phyloP scores from a whole-genome alignment of 2,797 vertebrate genomes.

The Cryptoprocta ferox region DNA sequence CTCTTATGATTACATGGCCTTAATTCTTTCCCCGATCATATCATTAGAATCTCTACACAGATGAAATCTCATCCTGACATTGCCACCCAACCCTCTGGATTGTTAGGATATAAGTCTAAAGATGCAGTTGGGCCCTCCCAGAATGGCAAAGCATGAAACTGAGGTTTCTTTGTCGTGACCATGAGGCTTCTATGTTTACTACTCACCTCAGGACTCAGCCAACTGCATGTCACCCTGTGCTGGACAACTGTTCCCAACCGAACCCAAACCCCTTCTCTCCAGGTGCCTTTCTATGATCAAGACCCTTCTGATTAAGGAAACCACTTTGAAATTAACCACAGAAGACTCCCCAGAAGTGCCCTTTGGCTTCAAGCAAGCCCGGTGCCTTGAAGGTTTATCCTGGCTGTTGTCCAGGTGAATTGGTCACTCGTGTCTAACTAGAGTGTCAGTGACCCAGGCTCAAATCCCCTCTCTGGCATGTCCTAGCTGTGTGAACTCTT shows the following conservation, averaged over 20 bases:
- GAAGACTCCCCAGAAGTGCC: background rate
- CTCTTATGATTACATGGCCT: background rate
- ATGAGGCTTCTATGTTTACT: background rate
- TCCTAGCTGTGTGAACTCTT: background rate
- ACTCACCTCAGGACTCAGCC: background rate
- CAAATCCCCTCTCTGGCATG: background rate
- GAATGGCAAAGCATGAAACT: background rate
- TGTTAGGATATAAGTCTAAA: background rate
- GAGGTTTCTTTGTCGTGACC: background rate
- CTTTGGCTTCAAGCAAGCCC: background rate
- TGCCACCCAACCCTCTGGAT: background rate
- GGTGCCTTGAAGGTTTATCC: background rate
- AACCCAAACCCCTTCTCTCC: background rate
- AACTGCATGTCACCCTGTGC: background rate
- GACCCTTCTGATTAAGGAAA: background rate
- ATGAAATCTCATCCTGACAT: background rate
- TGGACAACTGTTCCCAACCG: background rate
- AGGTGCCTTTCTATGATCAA: background rate
- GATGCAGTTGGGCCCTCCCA: background rate
- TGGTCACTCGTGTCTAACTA: background rate
- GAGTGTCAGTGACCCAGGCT: background rate
- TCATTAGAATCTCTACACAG: background rate
- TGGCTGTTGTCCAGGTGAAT: background rate
- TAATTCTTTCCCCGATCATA: background rate
- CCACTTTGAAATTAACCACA: conserved; percentile 3